Percentiles rank a stretch among this genome's conserved stretches.
These are phyloP conservation scores for Nesogale talazaci DNA, from an alignment of 2,113 vertebrate species.

Conservation along the genomic window DNA sequence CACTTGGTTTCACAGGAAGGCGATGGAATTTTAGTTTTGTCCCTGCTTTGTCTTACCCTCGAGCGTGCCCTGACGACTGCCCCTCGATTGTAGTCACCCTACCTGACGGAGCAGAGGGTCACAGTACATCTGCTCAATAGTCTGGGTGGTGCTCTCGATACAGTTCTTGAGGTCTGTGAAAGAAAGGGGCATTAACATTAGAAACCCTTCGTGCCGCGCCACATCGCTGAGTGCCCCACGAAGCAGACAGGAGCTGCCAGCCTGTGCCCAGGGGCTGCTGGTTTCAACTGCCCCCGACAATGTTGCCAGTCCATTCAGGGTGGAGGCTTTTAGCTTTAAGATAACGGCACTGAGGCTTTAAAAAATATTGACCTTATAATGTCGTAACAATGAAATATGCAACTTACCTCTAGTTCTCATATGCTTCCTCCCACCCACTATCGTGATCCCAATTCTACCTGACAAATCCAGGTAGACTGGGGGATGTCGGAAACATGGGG, in stretches of 20 bases:
- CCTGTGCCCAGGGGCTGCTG: not conserved
- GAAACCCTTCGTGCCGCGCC: not conserved
- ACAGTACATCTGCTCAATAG: slow-evolving; percentile 92
- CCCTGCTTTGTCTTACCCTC: not conserved
- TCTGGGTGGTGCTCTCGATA: slow-evolving; percentile 87
- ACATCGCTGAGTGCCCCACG: not conserved
- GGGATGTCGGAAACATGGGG: no score
- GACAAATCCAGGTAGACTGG: no score
- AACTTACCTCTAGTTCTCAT: no score
- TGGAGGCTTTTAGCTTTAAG: not conserved
- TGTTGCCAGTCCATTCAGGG: not conserved
- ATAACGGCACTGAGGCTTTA: not conserved
- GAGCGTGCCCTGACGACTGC: not conserved
- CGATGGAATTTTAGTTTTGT: not conserved
- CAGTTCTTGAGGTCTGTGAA: slow-evolving; percentile 92
- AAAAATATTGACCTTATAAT: not conserved
- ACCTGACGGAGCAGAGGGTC: slow-evolving; percentile 95
- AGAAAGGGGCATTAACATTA: slow-evolving; percentile 42
- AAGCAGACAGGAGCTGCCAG: not conserved
- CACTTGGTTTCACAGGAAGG: slow-evolving; percentile 14
- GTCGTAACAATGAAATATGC: no score
- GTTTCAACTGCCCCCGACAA: not conserved
- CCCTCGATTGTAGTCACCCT: slow-evolving; percentile 52
- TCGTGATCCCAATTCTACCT: no score
- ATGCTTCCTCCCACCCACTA: no score